Percentiles rank a stretch among this genome's conserved stretches.
These are phyloP conservation scores for Acanthosepion esculentum DNA, from an alignment of 2,888 invertebrate species.

Conservation along the genomic window DNA sequence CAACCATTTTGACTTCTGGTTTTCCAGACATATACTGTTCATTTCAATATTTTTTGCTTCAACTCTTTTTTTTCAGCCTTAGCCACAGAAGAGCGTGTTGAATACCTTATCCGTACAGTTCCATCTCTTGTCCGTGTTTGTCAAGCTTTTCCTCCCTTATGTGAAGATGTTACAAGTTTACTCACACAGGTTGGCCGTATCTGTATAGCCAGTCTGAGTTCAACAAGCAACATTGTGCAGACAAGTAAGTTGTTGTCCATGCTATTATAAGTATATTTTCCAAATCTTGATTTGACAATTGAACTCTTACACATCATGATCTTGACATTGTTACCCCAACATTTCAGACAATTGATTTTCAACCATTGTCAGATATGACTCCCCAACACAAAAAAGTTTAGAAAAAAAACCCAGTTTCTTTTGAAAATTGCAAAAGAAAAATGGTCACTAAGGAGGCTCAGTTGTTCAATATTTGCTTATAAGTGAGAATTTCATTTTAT, in stretches of 20 bases:
- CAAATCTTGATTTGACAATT: too few species aligned
- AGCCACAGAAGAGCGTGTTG: constrained; percentile 85
- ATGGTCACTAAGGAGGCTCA: too few species aligned
- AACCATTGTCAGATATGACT: too few species aligned
- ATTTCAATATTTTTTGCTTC: not conserved
- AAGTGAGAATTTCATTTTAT: too few species aligned
- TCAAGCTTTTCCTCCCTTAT: constrained; percentile 91
- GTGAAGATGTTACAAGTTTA: constrained; percentile 90
- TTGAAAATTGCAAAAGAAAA: too few species aligned
- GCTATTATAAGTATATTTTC: too few species aligned
- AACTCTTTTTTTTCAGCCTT: constrained; percentile 78
- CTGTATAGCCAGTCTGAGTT: constrained; percentile 66
- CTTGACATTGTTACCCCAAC: too few species aligned
- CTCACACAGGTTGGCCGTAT: constrained; percentile 86
- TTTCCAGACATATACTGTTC: not conserved
- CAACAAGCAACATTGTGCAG: constrained; percentile 60
- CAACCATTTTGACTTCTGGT: not conserved
- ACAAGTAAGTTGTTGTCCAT: constrained; percentile 53
- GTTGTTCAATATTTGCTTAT: too few species aligned
- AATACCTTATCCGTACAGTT: constrained; percentile 88
- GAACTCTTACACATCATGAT: too few species aligned
- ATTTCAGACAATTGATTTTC: too few species aligned
- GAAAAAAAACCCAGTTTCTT: too few species aligned
- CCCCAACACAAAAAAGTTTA: too few species aligned
- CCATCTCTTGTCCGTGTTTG: constrained; percentile 91